Percentiles rank a stretch among this genome's conserved stretches.
These are phyloP conservation scores for Ataeniobius toweri DNA, from an alignment of 2,797 vertebrate genomes.

Conservation along the genomic window DNA sequence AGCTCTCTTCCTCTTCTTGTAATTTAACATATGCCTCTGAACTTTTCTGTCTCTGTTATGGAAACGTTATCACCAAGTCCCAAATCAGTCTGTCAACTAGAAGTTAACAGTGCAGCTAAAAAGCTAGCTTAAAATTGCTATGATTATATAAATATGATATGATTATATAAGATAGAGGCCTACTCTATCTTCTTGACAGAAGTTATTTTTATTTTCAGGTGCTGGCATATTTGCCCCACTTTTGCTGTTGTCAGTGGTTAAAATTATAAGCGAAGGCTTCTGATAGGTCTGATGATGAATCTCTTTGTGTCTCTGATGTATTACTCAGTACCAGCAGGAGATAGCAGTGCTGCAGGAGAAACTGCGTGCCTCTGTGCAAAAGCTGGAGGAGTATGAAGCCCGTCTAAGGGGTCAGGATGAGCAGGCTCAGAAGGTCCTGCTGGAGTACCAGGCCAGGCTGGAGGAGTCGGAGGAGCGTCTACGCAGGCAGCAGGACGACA, in stretches of 20 bases:
- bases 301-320: conserved; percentile 10
- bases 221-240: neutral
- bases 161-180: neutral
- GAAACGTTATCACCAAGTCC: conserved; percentile 2
- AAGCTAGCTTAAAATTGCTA: no score
- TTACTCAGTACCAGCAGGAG: conserved; percentile 90
- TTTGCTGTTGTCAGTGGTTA: conserved; percentile 1
- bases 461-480: conserved; percentile 96
- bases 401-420: conserved; percentile 96
- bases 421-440: conserved; percentile 92
- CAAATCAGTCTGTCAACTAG: neutral
- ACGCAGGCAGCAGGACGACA: conserved; percentile 94
- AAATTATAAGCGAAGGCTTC: conserved; percentile 17
- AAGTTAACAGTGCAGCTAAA: no score
- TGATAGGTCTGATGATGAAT: conserved; percentile 6
- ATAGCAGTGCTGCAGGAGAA: conserved; percentile 94
- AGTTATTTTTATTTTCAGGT: conserved; percentile 7
- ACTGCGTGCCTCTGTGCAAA: conserved; percentile 91
- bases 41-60: neutral
- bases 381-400: conserved; percentile 94
- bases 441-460: conserved; percentile 96
- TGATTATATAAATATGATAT: no score
- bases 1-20: conserved; percentile 6
- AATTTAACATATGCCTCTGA: conserved; percentile 22
- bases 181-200: conserved; percentile 1